Conservation (phyloP, 2,888 invertebrate genomes). For the Leptinotarsa juncta region DNA sequence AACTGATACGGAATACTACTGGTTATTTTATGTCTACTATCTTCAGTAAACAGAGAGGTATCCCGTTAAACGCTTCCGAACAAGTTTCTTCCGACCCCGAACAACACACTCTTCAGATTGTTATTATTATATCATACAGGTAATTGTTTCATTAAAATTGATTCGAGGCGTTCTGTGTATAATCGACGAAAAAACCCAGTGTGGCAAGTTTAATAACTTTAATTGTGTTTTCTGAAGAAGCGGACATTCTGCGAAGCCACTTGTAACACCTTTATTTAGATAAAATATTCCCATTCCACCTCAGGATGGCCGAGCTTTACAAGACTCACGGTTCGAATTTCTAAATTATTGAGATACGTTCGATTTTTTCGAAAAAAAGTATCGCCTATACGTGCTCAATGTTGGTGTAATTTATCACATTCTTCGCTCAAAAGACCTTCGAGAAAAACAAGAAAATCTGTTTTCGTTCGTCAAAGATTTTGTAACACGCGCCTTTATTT, state of each 20-base stretch:
- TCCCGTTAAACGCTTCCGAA: conserved; percentile 12
- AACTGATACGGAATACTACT: conserved; percentile 13
- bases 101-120: background rate
- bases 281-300: conserved; percentile 23
- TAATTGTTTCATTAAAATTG: conserved; percentile 13
- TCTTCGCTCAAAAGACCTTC: too few species aligned
- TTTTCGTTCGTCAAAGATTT: too few species aligned
- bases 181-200: conserved; percentile 7
- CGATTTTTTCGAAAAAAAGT: background rate
- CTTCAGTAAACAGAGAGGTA: background rate
- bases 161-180: background rate
- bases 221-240: conserved; percentile 11
- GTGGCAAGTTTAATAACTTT: conserved; percentile 8
- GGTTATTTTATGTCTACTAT: conserved; percentile 6
- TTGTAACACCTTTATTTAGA: conserved; percentile 29
- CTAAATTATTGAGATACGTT: conserved; percentile 13
- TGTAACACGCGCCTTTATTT: too few species aligned
- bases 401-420: background rate
- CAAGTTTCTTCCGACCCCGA: conserved; percentile 11
- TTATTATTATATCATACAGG: conserved; percentile 12
- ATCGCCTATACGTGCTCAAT: conserved; percentile 5
- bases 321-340: conserved; percentile 2
- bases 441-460: too few species aligned
- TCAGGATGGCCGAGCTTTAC: conserved; percentile 1
- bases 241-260: conserved; percentile 7